These are phyloP conservation scores for Mustela nigripes DNA, from an alignment of 2,113 vertebrate species.

Conservation along the genomic window DNA sequence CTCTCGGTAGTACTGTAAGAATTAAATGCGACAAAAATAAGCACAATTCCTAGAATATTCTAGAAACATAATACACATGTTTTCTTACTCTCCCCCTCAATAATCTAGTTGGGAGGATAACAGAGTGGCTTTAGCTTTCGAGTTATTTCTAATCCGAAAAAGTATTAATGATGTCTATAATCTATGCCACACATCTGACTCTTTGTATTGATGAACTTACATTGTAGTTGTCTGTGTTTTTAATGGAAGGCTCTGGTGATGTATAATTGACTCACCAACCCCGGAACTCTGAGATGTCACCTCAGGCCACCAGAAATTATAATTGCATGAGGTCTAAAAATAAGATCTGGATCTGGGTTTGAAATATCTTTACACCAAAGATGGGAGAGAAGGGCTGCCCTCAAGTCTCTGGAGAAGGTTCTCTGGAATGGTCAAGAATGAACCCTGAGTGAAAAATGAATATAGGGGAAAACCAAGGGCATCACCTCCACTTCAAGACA, in stretches of 20 bases:
- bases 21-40: constrained; percentile 34
- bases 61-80: not conserved
- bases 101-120: not conserved
- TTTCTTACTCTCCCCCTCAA: not conserved
- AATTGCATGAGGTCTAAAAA: not conserved
- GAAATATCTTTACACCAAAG: constrained; percentile 2
- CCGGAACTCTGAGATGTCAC: not conserved
- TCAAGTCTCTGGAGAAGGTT: not conserved
- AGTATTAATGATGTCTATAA: constrained; percentile 29
- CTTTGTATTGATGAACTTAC: constrained; percentile 13
- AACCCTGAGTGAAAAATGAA: not conserved
- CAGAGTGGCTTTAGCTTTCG: constrained; percentile 30
- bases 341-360: not conserved
- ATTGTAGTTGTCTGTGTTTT: constrained; percentile 26
- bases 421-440: constrained; percentile 4
- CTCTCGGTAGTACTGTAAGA: not conserved
- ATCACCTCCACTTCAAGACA: not conserved
- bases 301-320: not conserved
- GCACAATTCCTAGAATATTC: not conserved
- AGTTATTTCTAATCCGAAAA: not conserved
- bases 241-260: not conserved
- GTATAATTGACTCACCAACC: not conserved
- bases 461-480: not conserved
- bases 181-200: not conserved
- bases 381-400: not conserved